Evolutionary conservation across 1,140 invertebrate genomes (phyloP).

Genomic region (Pseudobourletiella spinata): DNA sequence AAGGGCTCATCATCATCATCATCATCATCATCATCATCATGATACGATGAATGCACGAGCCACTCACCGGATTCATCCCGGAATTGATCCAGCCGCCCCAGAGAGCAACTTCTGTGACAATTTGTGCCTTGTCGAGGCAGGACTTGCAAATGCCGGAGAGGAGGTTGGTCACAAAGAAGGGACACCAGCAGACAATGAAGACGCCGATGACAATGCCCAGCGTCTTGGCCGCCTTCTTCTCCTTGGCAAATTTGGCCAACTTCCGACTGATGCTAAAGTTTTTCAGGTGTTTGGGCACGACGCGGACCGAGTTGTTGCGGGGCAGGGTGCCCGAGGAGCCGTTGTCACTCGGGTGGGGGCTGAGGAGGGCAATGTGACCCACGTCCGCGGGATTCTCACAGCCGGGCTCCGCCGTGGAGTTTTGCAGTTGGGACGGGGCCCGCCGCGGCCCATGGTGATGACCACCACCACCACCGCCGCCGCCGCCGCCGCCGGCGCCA

Average conservation of each 20-base stretch:
- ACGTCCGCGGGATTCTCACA: slow-evolving; percentile 17
- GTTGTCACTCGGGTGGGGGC: slow-evolving; percentile 17
- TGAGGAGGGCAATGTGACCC: slow-evolving; percentile 27
- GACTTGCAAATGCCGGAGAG: slow-evolving; percentile 79
- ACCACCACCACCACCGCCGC: too few species aligned
- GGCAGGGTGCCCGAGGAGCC: slow-evolving; percentile 13
- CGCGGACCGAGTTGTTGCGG: slow-evolving; percentile 30
- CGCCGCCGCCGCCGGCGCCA: too few species aligned
- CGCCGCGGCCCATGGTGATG: slow-evolving; percentile 13
- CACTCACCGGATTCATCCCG: slow-evolving; percentile 43
- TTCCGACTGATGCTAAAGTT: slow-evolving; percentile 83
- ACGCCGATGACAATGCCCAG: slow-evolving; percentile 92
- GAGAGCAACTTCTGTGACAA: slow-evolving; percentile 85
- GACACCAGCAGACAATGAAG: slow-evolving; percentile 61
- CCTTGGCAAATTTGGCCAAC: slow-evolving; percentile 82
- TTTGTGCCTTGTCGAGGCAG: slow-evolving; percentile 78
- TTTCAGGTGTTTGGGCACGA: slow-evolving; percentile 47
- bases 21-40: too few species aligned
- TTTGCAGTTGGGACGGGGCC: slow-evolving; percentile 26
- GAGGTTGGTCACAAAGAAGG: slow-evolving; percentile 95
- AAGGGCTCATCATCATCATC: too few species aligned
- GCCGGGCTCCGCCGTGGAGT: slow-evolving; percentile 32
- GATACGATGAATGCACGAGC: too few species aligned
- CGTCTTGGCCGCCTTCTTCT: slow-evolving; percentile 93
- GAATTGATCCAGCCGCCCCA: slow-evolving; percentile 99